Evolutionary conservation across 30 jellyfish, hydroid and myxozoan species (phyloP).

Genomic region (Aurelia aurita): DNA sequence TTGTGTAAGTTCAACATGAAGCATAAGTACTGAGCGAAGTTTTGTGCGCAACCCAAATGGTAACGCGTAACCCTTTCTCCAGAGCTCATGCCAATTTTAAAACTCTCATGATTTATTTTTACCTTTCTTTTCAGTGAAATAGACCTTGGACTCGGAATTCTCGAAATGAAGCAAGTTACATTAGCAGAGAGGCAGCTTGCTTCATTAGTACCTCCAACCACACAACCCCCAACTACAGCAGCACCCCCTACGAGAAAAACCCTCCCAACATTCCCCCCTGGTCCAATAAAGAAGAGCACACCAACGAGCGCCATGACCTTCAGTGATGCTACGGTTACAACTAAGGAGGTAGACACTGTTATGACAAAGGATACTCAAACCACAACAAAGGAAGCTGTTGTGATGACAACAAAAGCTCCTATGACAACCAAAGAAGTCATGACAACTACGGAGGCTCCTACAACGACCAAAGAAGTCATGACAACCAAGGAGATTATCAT

Average conservation of each 20-base stretch:
- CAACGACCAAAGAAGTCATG: constrained; percentile 45
- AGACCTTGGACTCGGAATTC: constrained; percentile 43
- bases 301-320: background rate
- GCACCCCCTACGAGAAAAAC: constrained; percentile 24
- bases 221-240: constrained; percentile 57
- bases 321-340: constrained; percentile 26
- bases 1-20: too few relatives aligned
- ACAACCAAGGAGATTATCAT: constrained; percentile 15
- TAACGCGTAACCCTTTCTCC: too few relatives aligned
- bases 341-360: constrained; percentile 14
- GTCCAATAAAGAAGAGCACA: constrained; percentile 40
- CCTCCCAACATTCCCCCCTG: constrained; percentile 28
- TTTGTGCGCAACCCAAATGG: too few relatives aligned
- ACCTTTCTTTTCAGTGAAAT: constrained; percentile 61
- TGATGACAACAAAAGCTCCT: too few relatives aligned
- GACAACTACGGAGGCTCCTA: too few relatives aligned
- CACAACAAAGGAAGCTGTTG: too few relatives aligned
- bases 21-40: too few relatives aligned
- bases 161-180: constrained; percentile 20
- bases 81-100: too few relatives aligned
- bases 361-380: background rate
- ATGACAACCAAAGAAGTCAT: too few relatives aligned
- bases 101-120: too few relatives aligned
- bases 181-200: constrained; percentile 44
- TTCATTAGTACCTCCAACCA: constrained; percentile 62